Conservation (phyloP, 2,888 invertebrate genomes). For the Autographa pulchrina region DNA sequence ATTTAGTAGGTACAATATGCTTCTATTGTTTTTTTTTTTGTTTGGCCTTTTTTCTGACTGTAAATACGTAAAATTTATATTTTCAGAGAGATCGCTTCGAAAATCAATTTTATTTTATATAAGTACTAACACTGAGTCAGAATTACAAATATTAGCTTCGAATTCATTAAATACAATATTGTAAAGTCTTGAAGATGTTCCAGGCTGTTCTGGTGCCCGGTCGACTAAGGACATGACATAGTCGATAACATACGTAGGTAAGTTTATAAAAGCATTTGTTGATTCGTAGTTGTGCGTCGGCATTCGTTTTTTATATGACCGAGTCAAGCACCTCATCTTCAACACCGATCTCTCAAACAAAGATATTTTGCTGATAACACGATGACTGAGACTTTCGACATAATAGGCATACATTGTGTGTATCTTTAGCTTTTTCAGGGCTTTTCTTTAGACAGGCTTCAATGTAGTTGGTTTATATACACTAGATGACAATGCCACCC, state of each 20-base stretch:
- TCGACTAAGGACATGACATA: neutral
- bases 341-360: neutral
- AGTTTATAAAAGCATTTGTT: neutral
- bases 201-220: neutral
- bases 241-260: neutral
- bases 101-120: neutral
- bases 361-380: neutral
- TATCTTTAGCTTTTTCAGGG: neutral
- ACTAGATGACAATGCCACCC: neutral
- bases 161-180: neutral
- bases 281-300: slow-evolving; percentile 2
- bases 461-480: neutral
- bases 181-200: neutral
- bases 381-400: neutral
- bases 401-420: neutral
- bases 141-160: neutral
- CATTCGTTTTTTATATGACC: neutral
- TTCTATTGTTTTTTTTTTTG: too few relatives aligned
- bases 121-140: neutral
- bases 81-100: too few relatives aligned
- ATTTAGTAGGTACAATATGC: too few relatives aligned
- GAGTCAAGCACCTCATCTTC: slow-evolving; percentile 4
- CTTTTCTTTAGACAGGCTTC: neutral
- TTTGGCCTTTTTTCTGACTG: too few relatives aligned
- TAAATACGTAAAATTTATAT: too few relatives aligned